Evolutionary conservation across 2,888 invertebrate genomes (phyloP), one percentile per base, ranked within the genome.

Genomic region (Leptinotarsa peninsularis): DNA sequence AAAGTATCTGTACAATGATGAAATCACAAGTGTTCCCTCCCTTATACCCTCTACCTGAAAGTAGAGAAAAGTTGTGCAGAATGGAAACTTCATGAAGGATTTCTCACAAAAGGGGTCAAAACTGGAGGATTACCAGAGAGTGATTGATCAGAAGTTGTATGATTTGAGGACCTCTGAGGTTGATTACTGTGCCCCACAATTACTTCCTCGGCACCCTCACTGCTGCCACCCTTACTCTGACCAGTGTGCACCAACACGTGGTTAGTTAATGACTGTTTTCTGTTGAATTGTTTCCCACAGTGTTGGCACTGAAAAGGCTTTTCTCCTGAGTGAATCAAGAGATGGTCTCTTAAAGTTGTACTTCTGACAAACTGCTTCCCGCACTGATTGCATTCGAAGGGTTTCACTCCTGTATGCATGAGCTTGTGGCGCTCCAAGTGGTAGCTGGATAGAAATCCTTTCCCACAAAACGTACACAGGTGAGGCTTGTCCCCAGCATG

Each of bases 341-440:
- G 81, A 70, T 85, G 85, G 43, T 84, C 84, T 58, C 84, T 81
- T 67, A 82, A 79, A 1, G 85, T 84, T 13, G 84, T 80, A 14
- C 84, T 83, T 73, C 84, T 82, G 4, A 84, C 83, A 72, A 85
- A 85, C 54, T 82, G 76, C 76, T 83, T 84, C 0, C 83, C 82
- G 60, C 84, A 84, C 50, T 81, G 78, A 52, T 81, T 78, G 67
- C 84, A 84, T 67, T 80, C 80, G 66, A 81, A 83, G 1, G 84
- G 83, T 74, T 79, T 77, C 17, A 77, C 76, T 7, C 80, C 80
- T 3, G 80, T 80, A 43, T 80, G 80, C 80, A 80, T 80, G 21
- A 80, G 67, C 73, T 80, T 80, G 75, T 80, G 80, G 4, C 80
- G 71, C 54, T 80, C 80, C 23, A 80, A 72, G 60, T 80, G 80